phyloP scores from a whole-genome alignment of 2,113 vertebrate species.

The Hiodon tergisus region DNA sequence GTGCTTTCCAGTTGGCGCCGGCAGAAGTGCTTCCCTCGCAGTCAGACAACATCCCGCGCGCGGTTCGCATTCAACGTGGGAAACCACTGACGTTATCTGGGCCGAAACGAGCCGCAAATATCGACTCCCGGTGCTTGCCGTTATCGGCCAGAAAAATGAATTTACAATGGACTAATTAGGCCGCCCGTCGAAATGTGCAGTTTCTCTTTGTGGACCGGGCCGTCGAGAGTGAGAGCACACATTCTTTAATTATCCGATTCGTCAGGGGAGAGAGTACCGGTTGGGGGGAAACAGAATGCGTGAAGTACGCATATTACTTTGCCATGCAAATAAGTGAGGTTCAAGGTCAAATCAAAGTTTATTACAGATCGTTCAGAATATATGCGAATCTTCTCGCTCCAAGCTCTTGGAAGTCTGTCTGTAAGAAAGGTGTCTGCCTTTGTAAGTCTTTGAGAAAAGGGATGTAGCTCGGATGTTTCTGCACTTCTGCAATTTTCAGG shows the following conservation, averaged over 20 bases:
- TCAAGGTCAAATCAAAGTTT: background rate
- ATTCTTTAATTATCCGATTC: background rate
- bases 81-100: slow-evolving; percentile 44
- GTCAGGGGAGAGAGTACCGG: background rate
- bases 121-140: slow-evolving; percentile 24
- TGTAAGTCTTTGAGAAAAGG: no score
- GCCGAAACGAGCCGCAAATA: slow-evolving; percentile 22
- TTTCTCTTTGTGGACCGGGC: slow-evolving; percentile 19
- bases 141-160: slow-evolving; percentile 26
- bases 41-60: slow-evolving; percentile 20
- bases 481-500: no score
- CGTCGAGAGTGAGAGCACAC: background rate
- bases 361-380: background rate
- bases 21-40: slow-evolving; percentile 18
- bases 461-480: no score
- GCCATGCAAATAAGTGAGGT: background rate
- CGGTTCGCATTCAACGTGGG: slow-evolving; percentile 24
- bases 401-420: no score
- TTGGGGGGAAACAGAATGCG: background rate
- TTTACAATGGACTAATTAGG: slow-evolving; percentile 32
- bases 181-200: slow-evolving; percentile 1
- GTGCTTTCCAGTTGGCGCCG: slow-evolving; percentile 26
- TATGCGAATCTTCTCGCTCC: no score
- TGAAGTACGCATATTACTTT: background rate
- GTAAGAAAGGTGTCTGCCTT: no score